Base-by-base conservation (phyloP, 2,113 vertebrate species). In the Barnardius zonarius region DNA sequence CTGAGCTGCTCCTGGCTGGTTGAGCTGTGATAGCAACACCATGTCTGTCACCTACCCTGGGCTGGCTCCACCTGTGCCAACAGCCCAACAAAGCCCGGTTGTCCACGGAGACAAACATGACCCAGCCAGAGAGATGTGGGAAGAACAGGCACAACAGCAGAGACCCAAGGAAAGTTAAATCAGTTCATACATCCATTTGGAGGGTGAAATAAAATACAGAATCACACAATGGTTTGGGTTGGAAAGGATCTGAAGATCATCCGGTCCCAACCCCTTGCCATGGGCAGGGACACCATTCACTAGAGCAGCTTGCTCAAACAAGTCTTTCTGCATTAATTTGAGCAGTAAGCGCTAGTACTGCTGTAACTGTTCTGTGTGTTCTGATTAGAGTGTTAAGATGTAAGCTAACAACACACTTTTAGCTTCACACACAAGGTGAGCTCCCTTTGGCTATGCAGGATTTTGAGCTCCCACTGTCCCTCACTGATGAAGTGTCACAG, bases 101-200 rank as follows among this genome's bases (percentile, higher is more conserved):
- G 46, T 13, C 41, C 43, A 22, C 41, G 41, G 51, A 20, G 49
- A 39, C 37, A 57, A 39, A 69, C 0, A 33, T 12, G 68, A 72
- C n/a, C 55, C 39, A 48, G 5, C 4, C 13, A 48, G 17, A 52
- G 48, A 79, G 25, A 54, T 33, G 10, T 4, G 5, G 37, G 59
- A 62, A 28, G 72, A 72, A 17, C 2, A 22, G 30, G 33, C 28
- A 63, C 48, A 83, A 8, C 17, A 31, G 37, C 30, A 5, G 68
- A 76, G 49, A 64, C 16, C 3, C 10, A 13, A 30, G 17, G 44
- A 0, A 0, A 66, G 35, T 4, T 5, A 30, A 46, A 4, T 10
- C 33, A 39, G 33, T 28, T 66, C 39, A 55, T 7, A 6, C 9
- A 41, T 12, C 24, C 28, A 35, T 67, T 76, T 62, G 41, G 55